Evolutionary conservation across 2,113 vertebrate genomes (phyloP), one percentile per base, ranked within the genome.

Genomic region (Scatophagus argus): DNA sequence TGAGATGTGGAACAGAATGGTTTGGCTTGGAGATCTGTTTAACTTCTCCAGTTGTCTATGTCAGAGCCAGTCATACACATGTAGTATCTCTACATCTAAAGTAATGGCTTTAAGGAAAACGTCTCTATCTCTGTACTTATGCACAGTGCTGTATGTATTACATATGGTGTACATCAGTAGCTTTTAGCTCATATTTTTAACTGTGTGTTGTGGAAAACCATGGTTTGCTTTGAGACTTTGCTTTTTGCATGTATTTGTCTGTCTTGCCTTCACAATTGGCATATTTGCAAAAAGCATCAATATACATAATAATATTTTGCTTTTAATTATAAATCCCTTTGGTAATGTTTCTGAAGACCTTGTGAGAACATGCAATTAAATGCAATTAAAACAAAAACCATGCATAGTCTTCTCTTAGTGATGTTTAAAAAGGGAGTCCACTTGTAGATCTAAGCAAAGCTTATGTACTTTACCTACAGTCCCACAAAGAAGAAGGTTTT

Each of bases 91-190:
- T 58, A 52, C 32, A 79, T 85, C 79, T 74, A 62, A 61, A 79
- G 76, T 23, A 32, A 14, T 44, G 44, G 38, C 59, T 80, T 77
- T 69, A 71, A 60, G 68, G 55, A 46, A 83, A 78, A 52, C 41
- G n/a, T 36, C 47, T 56, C 31, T 78, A 29, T 79, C 49, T 65
- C 51, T 65, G 38, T 19, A 21, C 52, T 36, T n/a, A 58, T 52
- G 49, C 25, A 51, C 54, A 23, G 41, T 43, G 38, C 39, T 74
- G 8, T 27, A 68, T 59, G 27, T 44, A 44, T 17, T 46, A 54
- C 81, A 84, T 79, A 58, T 82, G 84, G 78, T 43, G 46, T 51
- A 16, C 71, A 89, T 77, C 70, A 76, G 66, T n/a, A 36, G 75
- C 61, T 68, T 41, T 65, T 10, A 62, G 56, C 23, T 49, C 56